Percentiles rank a stretch among this genome's conserved stretches.
phyloP scores from a whole-genome alignment of 2,797 vertebrate genomes.

The Cephalopachus bancanus region DNA sequence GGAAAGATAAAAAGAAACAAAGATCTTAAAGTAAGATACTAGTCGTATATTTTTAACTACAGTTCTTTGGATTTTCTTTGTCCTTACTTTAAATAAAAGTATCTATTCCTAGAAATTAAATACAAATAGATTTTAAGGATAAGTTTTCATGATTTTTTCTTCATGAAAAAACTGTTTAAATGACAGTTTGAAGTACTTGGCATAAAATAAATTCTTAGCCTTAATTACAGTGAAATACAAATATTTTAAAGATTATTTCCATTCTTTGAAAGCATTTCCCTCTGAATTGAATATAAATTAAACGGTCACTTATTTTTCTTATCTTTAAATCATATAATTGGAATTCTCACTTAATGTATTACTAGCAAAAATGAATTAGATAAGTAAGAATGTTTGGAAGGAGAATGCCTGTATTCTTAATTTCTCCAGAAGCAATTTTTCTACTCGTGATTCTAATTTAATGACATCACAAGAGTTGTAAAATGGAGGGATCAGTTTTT shows the following conservation, averaged over 20 bases:
- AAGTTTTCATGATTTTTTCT: constrained; percentile 19
- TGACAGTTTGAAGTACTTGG: constrained; percentile 15
- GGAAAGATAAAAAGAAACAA: neutral
- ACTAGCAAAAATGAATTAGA: constrained; percentile 5
- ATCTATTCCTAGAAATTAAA: neutral
- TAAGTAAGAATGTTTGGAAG: neutral
- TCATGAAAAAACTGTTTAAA: neutral
- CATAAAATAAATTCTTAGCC: constrained; percentile 37
- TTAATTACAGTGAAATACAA: constrained; percentile 29
- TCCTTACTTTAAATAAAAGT: neutral
- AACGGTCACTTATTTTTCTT: constrained; percentile 33
- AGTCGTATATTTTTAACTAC: neutral
- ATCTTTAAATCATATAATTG: neutral
- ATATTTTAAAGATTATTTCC: constrained; percentile 40
- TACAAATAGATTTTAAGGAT: neutral
- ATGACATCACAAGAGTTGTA: neutral
- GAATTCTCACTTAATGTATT: neutral
- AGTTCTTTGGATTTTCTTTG: neutral
- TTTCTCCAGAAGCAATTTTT: neutral
- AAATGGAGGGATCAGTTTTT: neutral
- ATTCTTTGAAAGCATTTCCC: neutral
- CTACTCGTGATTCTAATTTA: neutral
- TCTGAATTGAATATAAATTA: neutral
- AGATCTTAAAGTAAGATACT: constrained; percentile 10
- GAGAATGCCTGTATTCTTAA: neutral